Evolutionary conservation across 64 coral and sea anemone genomes (phyloP).

Genomic region (Hydrozoanthus tunicans): DNA sequence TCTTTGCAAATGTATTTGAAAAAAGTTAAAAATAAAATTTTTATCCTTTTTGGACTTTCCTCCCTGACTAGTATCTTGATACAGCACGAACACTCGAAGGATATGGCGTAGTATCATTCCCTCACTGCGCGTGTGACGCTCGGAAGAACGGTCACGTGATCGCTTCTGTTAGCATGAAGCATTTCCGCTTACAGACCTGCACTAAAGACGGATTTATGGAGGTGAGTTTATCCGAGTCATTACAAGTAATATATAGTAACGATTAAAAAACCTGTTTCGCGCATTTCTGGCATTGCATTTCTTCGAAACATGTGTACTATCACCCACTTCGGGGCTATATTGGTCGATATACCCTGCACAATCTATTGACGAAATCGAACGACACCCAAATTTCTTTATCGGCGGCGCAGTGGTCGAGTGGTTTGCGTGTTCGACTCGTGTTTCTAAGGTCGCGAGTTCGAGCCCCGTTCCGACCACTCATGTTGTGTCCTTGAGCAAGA

Average conservation of each 20-base stretch:
- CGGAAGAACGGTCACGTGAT: conserved; percentile 90
- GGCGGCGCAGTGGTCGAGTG: too few species aligned
- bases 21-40: neutral
- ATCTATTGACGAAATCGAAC: too few species aligned
- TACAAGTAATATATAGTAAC: neutral
- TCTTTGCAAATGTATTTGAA: neutral
- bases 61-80: conserved; percentile 74
- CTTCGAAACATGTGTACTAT: too few species aligned
- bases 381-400: too few species aligned
- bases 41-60: neutral
- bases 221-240: conserved; percentile 41
- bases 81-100: conserved; percentile 70
- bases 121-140: conserved; percentile 96
- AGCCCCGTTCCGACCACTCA: too few species aligned
- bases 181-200: conserved; percentile 80
- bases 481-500: too few species aligned
- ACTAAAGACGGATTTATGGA: conserved; percentile 71
- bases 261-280: neutral
- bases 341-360: too few species aligned
- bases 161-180: conserved; percentile 65
- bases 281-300: too few species aligned
- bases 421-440: too few species aligned
- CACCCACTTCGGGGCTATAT: too few species aligned
- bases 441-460: too few species aligned
- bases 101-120: conserved; percentile 82